These are phyloP conservation scores for Apantesis nais DNA, from an alignment of 2,888 invertebrate species.

Conservation along the genomic window DNA sequence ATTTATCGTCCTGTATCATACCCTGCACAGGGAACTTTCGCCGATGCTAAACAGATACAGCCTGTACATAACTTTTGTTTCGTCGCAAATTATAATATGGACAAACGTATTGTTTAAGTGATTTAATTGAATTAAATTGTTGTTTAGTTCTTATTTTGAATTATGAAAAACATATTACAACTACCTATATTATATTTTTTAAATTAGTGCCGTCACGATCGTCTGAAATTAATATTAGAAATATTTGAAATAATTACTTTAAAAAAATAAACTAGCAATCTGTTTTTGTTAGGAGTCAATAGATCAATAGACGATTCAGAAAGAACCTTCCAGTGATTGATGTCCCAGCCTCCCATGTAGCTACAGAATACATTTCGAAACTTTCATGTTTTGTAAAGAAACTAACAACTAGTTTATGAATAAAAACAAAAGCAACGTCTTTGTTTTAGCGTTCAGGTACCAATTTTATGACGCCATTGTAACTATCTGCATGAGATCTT, in stretches of 20 bases:
- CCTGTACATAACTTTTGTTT: slow-evolving; percentile 40
- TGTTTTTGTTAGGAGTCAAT: slow-evolving; percentile 51
- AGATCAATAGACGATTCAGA: too few relatives aligned
- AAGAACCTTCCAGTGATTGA: slow-evolving; percentile 10
- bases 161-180: too few relatives aligned
- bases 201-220: slow-evolving; percentile 73
- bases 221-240: slow-evolving; percentile 46
- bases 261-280: slow-evolving; percentile 64
- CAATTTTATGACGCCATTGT: slow-evolving; percentile 55
- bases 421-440: slow-evolving; percentile 57
- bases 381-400: slow-evolving; percentile 42
- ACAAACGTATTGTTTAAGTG: slow-evolving; percentile 43
- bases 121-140: slow-evolving; percentile 6
- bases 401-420: slow-evolving; percentile 47
- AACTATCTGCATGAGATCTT: slow-evolving; percentile 46
- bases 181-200: not conserved
- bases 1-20: slow-evolving; percentile 71
- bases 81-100: slow-evolving; percentile 38
- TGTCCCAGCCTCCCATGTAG: slow-evolving; percentile 66
- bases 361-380: slow-evolving; percentile 20
- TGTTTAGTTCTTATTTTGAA: too few relatives aligned
- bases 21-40: slow-evolving; percentile 43
- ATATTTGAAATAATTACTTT: slow-evolving; percentile 15
- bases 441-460: slow-evolving; percentile 76
- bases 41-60: slow-evolving; percentile 58